A percentile compares a stretch with the other conserved stretches of the same genome.
Evolutionary conservation across 2,113 vertebrate species (phyloP).

Genomic region (Pseudopodoces humilis): DNA sequence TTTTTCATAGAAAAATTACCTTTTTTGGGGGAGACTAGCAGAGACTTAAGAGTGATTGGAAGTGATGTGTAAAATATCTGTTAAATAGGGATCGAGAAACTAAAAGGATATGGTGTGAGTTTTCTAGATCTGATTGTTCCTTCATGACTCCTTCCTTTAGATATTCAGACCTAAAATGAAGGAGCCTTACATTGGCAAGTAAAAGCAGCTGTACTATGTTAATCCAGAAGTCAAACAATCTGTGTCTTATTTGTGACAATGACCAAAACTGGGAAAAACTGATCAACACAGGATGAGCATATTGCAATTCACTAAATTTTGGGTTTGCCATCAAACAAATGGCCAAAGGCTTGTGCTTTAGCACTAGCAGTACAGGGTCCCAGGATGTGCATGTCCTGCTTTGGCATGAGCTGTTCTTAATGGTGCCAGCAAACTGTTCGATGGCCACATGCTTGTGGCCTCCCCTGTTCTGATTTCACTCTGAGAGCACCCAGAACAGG

Average conservation of each 20-base stretch:
- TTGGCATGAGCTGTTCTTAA: not conserved
- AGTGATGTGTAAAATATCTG: not conserved
- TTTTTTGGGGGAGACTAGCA: not conserved
- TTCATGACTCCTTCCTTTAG: not conserved
- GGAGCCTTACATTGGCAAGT: not conserved
- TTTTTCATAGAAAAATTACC: not conserved
- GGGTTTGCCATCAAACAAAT: not conserved
- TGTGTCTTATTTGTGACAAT: not conserved
- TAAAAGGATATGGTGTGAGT: not conserved
- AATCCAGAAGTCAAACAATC: not conserved
- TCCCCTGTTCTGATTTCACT: not conserved
- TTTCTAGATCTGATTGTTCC: not conserved
- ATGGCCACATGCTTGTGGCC: not conserved
- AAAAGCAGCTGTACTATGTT: not conserved
- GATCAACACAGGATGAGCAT: not conserved
- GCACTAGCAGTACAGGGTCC: not conserved
- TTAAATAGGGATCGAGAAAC: not conserved
- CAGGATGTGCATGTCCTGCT: not conserved
- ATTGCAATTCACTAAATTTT: not conserved
- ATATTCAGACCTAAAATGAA: not conserved
- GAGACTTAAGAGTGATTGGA: not conserved
- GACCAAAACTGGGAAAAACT: not conserved
- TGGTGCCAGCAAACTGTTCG: accelerated
- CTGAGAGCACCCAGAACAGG: not conserved
- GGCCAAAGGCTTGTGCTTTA: not conserved